Conservation (phyloP, 2,888 invertebrate genomes). For the Apodemia zela region DNA sequence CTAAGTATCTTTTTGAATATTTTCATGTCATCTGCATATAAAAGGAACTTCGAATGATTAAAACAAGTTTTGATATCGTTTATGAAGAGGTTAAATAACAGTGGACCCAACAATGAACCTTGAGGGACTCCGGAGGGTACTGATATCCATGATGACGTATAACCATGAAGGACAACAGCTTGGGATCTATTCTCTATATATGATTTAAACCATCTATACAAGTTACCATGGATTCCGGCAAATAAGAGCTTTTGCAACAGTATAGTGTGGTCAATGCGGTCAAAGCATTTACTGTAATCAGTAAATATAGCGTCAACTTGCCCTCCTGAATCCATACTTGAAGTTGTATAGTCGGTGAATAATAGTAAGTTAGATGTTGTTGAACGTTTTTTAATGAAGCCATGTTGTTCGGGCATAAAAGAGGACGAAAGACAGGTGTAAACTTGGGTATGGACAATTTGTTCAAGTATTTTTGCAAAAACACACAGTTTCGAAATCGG, state of each 20-base stretch:
- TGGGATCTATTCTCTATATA: neutral
- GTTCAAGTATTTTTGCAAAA: too few species aligned
- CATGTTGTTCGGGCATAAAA: slow-evolving; percentile 6
- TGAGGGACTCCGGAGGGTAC: too few species aligned
- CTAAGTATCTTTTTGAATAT: slow-evolving; percentile 22
- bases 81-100: too few species aligned
- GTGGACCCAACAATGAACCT: too few species aligned
- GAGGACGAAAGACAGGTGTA: neutral
- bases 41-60: slow-evolving; percentile 19
- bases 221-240: slow-evolving; percentile 17
- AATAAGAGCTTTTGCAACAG: slow-evolving; percentile 21
- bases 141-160: too few species aligned
- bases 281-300: slow-evolving; percentile 26
- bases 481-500: too few species aligned
- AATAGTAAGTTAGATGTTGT: slow-evolving; percentile 1
- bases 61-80: slow-evolving; percentile 13
- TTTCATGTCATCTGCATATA: slow-evolving; percentile 23
- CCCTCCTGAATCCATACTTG: neutral
- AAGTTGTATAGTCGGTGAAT: neutral
- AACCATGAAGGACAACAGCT: neutral
- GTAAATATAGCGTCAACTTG: slow-evolving; percentile 11
- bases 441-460: too few species aligned
- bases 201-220: slow-evolving; percentile 23
- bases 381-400: neutral
- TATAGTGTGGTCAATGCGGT: slow-evolving; percentile 26